Percentiles rank a stretch among this genome's conserved stretches.
Conservation (phyloP, 2,888 invertebrate species). For the Drosophila pseudotalamancana region DNA sequence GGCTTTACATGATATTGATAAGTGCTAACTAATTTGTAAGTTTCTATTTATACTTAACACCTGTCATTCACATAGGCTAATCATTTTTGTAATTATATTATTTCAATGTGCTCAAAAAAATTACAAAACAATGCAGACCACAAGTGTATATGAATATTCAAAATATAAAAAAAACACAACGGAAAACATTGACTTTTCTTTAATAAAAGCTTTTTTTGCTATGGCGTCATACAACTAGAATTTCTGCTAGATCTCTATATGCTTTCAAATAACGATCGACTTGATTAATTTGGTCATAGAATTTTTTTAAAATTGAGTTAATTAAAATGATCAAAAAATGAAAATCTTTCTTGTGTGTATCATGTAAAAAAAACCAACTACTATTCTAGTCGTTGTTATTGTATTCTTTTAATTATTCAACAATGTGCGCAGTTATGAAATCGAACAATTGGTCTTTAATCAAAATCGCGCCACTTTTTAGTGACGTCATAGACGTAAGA, state of each 20-base stretch:
- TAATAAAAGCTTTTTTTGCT: too few species aligned
- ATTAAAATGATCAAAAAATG: too few species aligned
- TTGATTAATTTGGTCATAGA: too few species aligned
- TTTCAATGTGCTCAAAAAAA: slow-evolving; percentile 62
- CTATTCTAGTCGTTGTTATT: neutral
- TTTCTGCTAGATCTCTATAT: too few species aligned
- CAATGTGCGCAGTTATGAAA: slow-evolving; percentile 15
- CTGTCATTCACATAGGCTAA: slow-evolving; percentile 52
- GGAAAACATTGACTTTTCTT: neutral
- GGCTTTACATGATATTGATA: slow-evolving; percentile 56
- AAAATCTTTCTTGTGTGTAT: too few species aligned
- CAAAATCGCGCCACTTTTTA: slow-evolving; percentile 39
- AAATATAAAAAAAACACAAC: slow-evolving; percentile 40
- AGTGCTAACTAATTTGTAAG: slow-evolving; percentile 51
- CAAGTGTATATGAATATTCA: slow-evolving; percentile 31
- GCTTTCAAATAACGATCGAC: too few species aligned
- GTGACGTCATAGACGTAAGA: slow-evolving; percentile 25
- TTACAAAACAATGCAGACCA: slow-evolving; percentile 5
- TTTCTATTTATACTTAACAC: slow-evolving; percentile 72
- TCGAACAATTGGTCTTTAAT: slow-evolving; percentile 2
- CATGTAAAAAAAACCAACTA: too few species aligned
- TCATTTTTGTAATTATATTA: slow-evolving; percentile 42
- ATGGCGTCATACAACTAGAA: too few species aligned
- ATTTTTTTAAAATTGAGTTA: too few species aligned
- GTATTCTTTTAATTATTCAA: neutral